These are phyloP conservation scores for Melozone crissalis DNA, from an alignment of 2,113 vertebrate species.

Conservation along the genomic window DNA sequence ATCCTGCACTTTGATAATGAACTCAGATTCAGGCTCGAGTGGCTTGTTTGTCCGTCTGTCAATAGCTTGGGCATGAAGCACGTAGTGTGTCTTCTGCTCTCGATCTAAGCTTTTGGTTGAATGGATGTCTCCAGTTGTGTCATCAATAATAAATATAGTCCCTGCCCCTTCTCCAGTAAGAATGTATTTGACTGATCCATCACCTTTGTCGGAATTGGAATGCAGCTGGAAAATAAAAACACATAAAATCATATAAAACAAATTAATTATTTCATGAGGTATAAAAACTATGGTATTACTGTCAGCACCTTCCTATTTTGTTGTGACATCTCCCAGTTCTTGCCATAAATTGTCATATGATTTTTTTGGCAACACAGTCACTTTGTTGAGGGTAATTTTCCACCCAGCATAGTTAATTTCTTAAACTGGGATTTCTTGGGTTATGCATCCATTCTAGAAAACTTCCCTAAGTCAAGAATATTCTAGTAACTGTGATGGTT, in stretches of 20 bases:
- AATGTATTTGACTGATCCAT: slow-evolving; percentile 95
- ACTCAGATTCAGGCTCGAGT: slow-evolving; percentile 95
- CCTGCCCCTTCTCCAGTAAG: slow-evolving; percentile 96
- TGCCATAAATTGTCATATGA: not conserved
- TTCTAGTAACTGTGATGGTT: not conserved
- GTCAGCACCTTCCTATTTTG: not conserved
- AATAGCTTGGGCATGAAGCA: slow-evolving; percentile 94
- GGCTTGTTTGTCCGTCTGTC: slow-evolving; percentile 92
- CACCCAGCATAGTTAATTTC: not conserved
- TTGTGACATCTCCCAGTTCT: not conserved
- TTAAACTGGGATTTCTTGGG: not conserved
- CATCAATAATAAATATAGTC: slow-evolving; percentile 94
- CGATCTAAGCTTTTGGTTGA: slow-evolving; percentile 95
- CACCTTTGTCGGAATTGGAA: slow-evolving; percentile 98
- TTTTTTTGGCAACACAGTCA: not conserved
- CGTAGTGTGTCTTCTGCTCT: slow-evolving; percentile 93
- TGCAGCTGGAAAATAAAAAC: slow-evolving; percentile 84
- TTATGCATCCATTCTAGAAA: not conserved
- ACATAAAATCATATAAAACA: slow-evolving; percentile 18
- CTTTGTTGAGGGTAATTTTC: not conserved
- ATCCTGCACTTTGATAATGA: slow-evolving; percentile 99
- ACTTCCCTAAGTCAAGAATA: not conserved
- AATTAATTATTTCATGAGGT: not conserved
- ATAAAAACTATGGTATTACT: not conserved
- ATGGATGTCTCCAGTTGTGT: slow-evolving; percentile 95